phyloP scores from a whole-genome alignment of 2,113 vertebrate species.

The Hydrolagus affinis region DNA sequence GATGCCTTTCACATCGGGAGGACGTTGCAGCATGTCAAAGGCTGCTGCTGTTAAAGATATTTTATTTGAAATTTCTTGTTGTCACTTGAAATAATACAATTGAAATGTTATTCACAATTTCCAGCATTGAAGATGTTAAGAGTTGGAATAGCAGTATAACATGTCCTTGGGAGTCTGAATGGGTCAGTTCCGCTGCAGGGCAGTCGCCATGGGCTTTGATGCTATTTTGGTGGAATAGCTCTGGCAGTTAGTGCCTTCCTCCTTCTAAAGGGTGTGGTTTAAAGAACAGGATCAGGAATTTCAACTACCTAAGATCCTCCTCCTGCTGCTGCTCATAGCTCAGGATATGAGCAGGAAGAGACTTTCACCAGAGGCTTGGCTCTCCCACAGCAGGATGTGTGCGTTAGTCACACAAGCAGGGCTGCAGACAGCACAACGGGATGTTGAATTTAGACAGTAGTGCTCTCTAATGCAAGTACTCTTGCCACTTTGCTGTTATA shows the following conservation, averaged over 20 bases:
- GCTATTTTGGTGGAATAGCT: constrained; percentile 26
- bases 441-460: background rate
- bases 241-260: constrained; percentile 15
- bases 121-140: constrained; percentile 26
- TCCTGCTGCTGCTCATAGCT: background rate
- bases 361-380: constrained; percentile 12
- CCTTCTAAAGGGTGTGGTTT: constrained; percentile 27
- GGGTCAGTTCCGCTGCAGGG: constrained; percentile 29
- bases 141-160: background rate
- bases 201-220: constrained; percentile 25
- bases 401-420: constrained; percentile 18
- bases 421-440: background rate
- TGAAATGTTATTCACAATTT: background rate
- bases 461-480: background rate
- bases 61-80: too few species aligned
- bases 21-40: too few species aligned
- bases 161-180: constrained; percentile 27
- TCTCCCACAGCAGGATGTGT: constrained; percentile 27
- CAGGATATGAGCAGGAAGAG: background rate
- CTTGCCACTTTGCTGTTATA: background rate
- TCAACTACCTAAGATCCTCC: constrained; percentile 26
- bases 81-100: background rate
- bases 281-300: constrained; percentile 25
- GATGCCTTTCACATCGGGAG: too few species aligned
- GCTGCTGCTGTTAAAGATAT: too few species aligned